Evolutionary conservation across 2,888 invertebrate species (phyloP).

Genomic region (Drepana falcataria): DNA sequence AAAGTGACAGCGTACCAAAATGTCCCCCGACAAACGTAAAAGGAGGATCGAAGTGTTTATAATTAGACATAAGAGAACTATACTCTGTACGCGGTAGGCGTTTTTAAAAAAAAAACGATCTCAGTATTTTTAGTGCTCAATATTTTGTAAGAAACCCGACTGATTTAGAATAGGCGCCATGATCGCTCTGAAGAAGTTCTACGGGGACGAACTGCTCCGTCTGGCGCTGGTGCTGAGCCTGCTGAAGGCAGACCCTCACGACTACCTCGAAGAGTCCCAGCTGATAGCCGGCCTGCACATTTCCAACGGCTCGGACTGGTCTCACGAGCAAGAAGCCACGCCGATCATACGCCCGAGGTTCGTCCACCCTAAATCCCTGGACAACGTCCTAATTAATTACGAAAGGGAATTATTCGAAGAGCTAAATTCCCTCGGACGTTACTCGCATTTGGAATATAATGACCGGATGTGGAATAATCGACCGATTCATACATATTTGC

Average conservation of each 20-base stretch:
- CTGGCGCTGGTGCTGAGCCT: conserved; percentile 89
- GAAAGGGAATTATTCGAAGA: conserved; percentile 86
- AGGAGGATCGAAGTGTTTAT: conserved; percentile 44
- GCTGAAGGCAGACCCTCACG: conserved; percentile 86
- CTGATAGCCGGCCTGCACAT: conserved; percentile 78
- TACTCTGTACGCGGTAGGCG: conserved; percentile 5
- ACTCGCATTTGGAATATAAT: conserved; percentile 55
- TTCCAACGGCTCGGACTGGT: conserved; percentile 84
- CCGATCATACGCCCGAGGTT: conserved; percentile 79
- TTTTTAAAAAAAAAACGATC: conserved; percentile 34
- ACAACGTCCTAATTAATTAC: conserved; percentile 84
- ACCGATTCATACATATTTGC: conserved; percentile 70
- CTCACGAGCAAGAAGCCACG: conserved; percentile 76
- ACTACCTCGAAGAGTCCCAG: conserved; percentile 79
- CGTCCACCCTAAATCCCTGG: conserved; percentile 85
- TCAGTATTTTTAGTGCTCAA: conserved; percentile 69
- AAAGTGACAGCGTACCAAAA: conserved; percentile 55
- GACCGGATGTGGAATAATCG: conserved; percentile 64
- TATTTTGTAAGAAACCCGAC: conserved; percentile 23
- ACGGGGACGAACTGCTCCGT: conserved; percentile 89
- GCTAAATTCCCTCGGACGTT: conserved; percentile 82
- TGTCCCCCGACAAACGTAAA: conserved; percentile 70
- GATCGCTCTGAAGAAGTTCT: conserved; percentile 90
- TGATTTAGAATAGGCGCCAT: conserved; percentile 56
- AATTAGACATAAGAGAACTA: conserved; percentile 20